Evolutionary conservation across 2,797 vertebrate species (phyloP).

Genomic region (Morelia viridis): DNA sequence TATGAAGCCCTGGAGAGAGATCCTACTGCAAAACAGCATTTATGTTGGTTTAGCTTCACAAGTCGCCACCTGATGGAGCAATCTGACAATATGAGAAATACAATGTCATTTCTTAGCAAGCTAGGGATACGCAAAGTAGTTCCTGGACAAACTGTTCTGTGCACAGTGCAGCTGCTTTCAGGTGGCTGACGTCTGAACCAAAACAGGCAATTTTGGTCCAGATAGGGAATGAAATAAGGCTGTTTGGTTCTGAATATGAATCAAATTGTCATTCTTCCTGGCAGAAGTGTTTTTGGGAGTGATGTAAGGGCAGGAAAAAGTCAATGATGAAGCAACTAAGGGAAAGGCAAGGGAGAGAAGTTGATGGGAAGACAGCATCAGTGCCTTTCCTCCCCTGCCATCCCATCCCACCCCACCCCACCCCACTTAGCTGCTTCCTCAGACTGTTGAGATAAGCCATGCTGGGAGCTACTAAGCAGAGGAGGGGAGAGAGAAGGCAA

Average conservation of each 20-base stretch:
- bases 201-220: not conserved
- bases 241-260: not conserved
- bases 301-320: not conserved
- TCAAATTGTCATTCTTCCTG: not conserved
- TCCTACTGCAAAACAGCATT: not conserved
- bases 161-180: not conserved
- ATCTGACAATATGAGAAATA: not conserved
- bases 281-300: not conserved
- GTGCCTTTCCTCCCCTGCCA: not conserved
- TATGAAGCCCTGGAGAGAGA: not conserved
- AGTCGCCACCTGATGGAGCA: conserved; percentile 25
- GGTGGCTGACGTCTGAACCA: not conserved
- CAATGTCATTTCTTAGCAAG: not conserved
- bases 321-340: not conserved
- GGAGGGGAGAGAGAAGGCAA: not conserved
- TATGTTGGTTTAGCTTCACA: not conserved
- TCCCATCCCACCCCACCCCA: not conserved
- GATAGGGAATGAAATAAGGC: not conserved
- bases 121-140: not conserved
- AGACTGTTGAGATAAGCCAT: not conserved
- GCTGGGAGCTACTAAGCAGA: not conserved
- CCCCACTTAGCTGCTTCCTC: not conserved
- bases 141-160: not conserved
- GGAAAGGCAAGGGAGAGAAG: not conserved
- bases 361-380: not conserved